These are phyloP conservation scores for Deroptyus accipitrinus DNA, from an alignment of 2,113 vertebrate genomes.

Conservation along the genomic window DNA sequence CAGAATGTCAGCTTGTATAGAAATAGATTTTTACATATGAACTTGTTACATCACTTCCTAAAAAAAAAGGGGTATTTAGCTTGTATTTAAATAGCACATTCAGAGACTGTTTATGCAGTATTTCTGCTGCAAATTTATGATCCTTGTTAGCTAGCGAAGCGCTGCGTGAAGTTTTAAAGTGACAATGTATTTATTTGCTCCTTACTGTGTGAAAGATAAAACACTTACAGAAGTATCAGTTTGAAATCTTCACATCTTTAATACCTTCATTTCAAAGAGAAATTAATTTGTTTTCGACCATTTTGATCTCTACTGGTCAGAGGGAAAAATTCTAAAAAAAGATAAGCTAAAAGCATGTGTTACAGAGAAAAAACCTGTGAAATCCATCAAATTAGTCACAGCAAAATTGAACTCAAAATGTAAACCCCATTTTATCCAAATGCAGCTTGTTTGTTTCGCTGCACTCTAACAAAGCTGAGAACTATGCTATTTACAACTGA, in stretches of 20 bases:
- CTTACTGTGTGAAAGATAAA: background rate
- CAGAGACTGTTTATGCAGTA: slow-evolving; percentile 29
- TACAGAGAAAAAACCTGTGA: background rate
- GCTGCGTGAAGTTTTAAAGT: background rate
- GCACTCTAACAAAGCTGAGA: background rate
- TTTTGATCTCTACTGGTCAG: background rate
- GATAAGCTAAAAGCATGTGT: background rate
- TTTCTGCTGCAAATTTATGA: slow-evolving; percentile 40
- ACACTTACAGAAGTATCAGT: background rate
- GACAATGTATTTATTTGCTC: background rate
- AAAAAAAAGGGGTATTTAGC: slow-evolving; percentile 49
- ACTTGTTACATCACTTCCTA: slow-evolving; percentile 67
- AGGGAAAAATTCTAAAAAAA: background rate
- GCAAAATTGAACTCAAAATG: background rate
- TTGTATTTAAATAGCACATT: slow-evolving; percentile 53
- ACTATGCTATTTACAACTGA: background rate
- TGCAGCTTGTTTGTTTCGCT: background rate
- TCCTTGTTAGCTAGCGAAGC: slow-evolving; percentile 6
- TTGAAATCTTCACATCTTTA: background rate
- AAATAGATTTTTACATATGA: slow-evolving; percentile 70
- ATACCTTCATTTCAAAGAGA: background rate
- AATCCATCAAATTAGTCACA: background rate
- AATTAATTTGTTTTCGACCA: background rate
- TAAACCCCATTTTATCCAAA: background rate
- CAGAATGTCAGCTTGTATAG: slow-evolving; percentile 58